Percentiles rank a stretch among this genome's conserved stretches.
Conservation (phyloP, 2,888 invertebrate species). For the Dasypolia templi region DNA sequence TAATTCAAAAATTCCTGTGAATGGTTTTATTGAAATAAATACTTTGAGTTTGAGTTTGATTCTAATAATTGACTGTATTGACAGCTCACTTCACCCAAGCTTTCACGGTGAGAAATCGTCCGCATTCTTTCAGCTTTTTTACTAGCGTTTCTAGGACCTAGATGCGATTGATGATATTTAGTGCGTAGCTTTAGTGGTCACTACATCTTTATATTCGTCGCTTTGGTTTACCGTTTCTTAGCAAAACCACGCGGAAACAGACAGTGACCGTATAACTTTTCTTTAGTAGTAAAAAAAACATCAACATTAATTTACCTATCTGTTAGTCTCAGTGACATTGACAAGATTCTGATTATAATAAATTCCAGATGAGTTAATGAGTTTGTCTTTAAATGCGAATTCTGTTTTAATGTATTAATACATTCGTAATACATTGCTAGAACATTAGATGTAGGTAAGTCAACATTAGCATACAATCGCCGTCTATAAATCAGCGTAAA, state of each 20-base stretch:
- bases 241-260: background rate
- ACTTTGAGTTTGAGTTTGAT: too few species aligned
- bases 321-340: slow-evolving; percentile 32
- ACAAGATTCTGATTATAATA: slow-evolving; percentile 40
- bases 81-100: background rate
- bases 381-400: slow-evolving; percentile 46
- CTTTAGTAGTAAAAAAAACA: slow-evolving; percentile 13
- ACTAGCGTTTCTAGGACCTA: background rate
- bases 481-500: slow-evolving; percentile 45
- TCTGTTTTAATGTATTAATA: slow-evolving; percentile 52
- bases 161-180: background rate
- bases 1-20: too few species aligned
- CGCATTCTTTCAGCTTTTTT: background rate
- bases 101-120: background rate
- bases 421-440: slow-evolving; percentile 43
- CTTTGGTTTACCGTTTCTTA: background rate
- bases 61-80: background rate
- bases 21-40: too few species aligned
- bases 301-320: slow-evolving; percentile 4
- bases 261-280: background rate
- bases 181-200: background rate
- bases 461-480: slow-evolving; percentile 64
- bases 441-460: slow-evolving; percentile 29
- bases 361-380: slow-evolving; percentile 45
- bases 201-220: background rate